phyloP scores from a whole-genome alignment of 2,797 vertebrate genomes.

The Crenichthys baileyi region DNA sequence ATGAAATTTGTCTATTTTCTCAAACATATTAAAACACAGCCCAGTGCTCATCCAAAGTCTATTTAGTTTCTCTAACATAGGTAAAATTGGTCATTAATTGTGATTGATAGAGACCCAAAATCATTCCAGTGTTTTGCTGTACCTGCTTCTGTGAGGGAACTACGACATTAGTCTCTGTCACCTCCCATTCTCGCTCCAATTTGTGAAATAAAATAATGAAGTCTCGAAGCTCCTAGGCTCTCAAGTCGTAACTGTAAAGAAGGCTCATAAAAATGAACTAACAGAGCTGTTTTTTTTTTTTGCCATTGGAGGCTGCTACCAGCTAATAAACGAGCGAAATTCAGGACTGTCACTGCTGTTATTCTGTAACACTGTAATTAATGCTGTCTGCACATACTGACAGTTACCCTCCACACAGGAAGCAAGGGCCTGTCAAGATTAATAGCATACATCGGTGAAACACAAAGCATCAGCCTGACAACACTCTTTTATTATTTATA shows the following conservation, averaged over 20 bases:
- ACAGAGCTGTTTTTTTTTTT: slow-evolving; percentile 9
- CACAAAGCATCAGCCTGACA: slow-evolving; percentile 41
- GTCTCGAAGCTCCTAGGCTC: slow-evolving; percentile 36
- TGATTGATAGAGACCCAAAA: slow-evolving; percentile 75
- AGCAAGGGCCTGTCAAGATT: slow-evolving; percentile 38
- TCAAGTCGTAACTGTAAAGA: slow-evolving; percentile 21
- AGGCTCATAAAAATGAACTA: slow-evolving; percentile 14
- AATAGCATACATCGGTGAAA: slow-evolving; percentile 43
- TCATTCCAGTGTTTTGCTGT: slow-evolving; percentile 77
- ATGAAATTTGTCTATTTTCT: slow-evolving; percentile 26
- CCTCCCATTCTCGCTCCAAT: slow-evolving; percentile 59
- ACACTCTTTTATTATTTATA: slow-evolving; percentile 15
- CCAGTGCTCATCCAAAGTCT: slow-evolving; percentile 33
- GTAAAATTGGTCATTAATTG: slow-evolving; percentile 72
- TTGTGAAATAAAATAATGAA: slow-evolving; percentile 71
- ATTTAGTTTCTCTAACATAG: slow-evolving; percentile 61
- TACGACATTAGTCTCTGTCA: slow-evolving; percentile 78
- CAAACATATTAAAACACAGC: slow-evolving; percentile 13
- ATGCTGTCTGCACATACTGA: slow-evolving; percentile 31
- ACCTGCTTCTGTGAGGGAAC: slow-evolving; percentile 71
- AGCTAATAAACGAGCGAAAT: slow-evolving; percentile 17
- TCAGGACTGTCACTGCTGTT: slow-evolving; percentile 19
- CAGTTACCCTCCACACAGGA: slow-evolving; percentile 35
- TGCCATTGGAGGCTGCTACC: slow-evolving; percentile 17
- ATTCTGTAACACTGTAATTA: slow-evolving; percentile 49